Percentiles rank a stretch among this genome's conserved stretches.
phyloP scores from a whole-genome alignment of 1,140 invertebrate species.

The Drosophila miranda region DNA sequence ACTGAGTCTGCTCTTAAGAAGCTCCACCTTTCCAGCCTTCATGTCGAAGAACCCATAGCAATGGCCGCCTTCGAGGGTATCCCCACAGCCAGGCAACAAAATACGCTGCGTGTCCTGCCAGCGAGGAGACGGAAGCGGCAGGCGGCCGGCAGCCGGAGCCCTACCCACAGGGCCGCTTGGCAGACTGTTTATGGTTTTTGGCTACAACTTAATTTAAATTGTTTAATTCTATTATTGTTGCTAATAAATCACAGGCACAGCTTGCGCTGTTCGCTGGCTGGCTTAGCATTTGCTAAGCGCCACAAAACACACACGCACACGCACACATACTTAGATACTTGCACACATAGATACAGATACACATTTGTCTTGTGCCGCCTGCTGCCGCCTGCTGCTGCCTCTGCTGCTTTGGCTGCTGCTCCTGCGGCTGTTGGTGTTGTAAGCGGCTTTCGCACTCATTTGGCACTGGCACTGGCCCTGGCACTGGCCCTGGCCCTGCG shows the following conservation, averaged over 20 bases:
- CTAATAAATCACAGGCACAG: slow-evolving; percentile 82
- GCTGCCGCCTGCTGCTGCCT: slow-evolving; percentile 23
- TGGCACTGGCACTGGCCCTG: slow-evolving; percentile 1
- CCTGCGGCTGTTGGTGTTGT: slow-evolving; percentile 51
- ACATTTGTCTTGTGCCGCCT: slow-evolving; percentile 57
- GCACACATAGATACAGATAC: slow-evolving; percentile 17
- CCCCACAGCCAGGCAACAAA: too few relatives aligned
- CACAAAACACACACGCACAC: slow-evolving; percentile 39
- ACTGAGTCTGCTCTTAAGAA: too few relatives aligned
- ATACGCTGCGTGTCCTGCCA: neutral
- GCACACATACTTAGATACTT: slow-evolving; percentile 16
- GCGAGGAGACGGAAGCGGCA: neutral
- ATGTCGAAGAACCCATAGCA: too few relatives aligned
- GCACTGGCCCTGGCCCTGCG: neutral
- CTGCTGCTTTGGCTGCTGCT: slow-evolving; percentile 20
- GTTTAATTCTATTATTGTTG: slow-evolving; percentile 82
- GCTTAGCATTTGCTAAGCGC: slow-evolving; percentile 75
- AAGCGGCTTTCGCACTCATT: slow-evolving; percentile 61
- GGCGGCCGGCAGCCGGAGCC: neutral
- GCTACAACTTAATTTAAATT: slow-evolving; percentile 82
- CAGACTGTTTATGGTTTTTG: slow-evolving; percentile 79
- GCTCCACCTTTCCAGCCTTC: too few relatives aligned
- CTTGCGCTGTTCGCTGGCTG: slow-evolving; percentile 69
- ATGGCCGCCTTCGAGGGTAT: too few relatives aligned
- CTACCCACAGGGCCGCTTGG: slow-evolving; percentile 22